Evolutionary conservation across 2,797 vertebrate species (phyloP).

Genomic region (Lophotriccus pileatus): DNA sequence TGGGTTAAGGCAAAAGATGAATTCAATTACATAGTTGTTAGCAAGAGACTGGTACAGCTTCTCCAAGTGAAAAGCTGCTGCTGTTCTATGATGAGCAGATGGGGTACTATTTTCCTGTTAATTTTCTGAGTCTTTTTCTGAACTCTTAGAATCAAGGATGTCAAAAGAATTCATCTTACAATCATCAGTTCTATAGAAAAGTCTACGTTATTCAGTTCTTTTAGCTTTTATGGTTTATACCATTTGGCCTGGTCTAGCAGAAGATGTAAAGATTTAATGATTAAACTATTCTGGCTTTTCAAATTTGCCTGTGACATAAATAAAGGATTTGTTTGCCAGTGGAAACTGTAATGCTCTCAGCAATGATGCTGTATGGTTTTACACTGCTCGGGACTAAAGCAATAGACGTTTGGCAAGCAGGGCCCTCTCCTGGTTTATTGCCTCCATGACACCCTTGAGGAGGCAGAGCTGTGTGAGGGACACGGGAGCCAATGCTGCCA

Average conservation of each 20-base stretch:
- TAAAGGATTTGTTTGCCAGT: neutral
- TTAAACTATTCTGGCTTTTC: neutral
- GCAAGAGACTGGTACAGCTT: neutral
- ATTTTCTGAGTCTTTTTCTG: neutral
- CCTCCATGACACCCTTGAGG: neutral
- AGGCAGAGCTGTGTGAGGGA: neutral
- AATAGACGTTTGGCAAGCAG: neutral
- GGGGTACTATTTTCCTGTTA: neutral
- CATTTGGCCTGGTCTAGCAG: neutral
- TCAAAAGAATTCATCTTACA: neutral
- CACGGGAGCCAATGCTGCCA: neutral
- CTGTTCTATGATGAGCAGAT: neutral
- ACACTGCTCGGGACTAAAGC: fast-evolving
- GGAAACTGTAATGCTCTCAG: neutral
- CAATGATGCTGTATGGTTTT: neutral
- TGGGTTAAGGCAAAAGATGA: neutral
- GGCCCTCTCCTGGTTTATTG: neutral
- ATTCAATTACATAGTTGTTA: neutral
- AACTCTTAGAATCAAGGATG: neutral
- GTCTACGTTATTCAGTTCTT: neutral
- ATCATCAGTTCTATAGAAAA: neutral
- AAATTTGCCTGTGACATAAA: neutral
- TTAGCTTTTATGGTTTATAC: neutral
- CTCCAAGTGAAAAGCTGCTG: neutral
- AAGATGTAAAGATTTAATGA: neutral